These are phyloP conservation scores for Meganola albula DNA, from an alignment of 2,888 invertebrate species.

Conservation along the genomic window DNA sequence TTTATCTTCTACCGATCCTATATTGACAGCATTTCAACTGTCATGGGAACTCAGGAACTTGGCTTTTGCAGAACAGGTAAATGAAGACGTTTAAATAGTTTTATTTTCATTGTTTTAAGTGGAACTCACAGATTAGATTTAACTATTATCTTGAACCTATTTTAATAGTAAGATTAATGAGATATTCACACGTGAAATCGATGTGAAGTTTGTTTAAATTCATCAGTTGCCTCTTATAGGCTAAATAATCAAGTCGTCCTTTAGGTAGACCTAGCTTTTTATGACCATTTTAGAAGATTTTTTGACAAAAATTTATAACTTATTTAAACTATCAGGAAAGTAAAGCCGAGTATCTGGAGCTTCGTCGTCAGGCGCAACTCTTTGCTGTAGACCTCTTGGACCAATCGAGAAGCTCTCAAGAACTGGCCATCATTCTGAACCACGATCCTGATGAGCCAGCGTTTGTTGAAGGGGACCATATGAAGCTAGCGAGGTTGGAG, in stretches of 20 bases:
- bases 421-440: constrained; percentile 95
- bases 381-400: constrained; percentile 95
- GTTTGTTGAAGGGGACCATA: constrained; percentile 87
- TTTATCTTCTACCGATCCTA: constrained; percentile 93
- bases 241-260: not conserved
- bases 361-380: constrained; percentile 90
- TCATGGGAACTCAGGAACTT: constrained; percentile 96
- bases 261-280: not conserved
- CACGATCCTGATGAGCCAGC: constrained; percentile 88
- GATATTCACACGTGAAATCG: too few species aligned
- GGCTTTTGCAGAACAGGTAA: constrained; percentile 84
- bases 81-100: not conserved
- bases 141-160: too few species aligned
- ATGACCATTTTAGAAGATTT: too few species aligned
- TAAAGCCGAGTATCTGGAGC: constrained; percentile 90
- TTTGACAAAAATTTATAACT: too few species aligned
- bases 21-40: constrained; percentile 95
- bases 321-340: too few species aligned
- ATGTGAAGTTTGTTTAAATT: too few species aligned
- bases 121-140: too few species aligned
- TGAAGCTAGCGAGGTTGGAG: constrained; percentile 90
- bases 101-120: not conserved
- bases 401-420: constrained; percentile 94
- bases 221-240: too few species aligned
- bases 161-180: too few species aligned